Conservation (phyloP, 1,140 invertebrate species). For the Drosophila albomicans region DNA sequence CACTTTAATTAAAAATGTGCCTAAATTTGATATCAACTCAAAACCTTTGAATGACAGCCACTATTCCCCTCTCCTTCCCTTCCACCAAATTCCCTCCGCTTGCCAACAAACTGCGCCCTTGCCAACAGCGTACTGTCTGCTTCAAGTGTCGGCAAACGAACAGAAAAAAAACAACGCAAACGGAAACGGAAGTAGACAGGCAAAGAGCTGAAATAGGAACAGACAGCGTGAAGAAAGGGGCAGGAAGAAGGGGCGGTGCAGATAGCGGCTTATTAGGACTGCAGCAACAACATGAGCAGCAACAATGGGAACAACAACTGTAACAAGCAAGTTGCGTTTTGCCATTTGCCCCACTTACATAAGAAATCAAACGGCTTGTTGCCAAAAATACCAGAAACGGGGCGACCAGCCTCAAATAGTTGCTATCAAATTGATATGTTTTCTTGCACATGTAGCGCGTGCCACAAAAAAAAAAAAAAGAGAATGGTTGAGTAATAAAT, state of each 20-base stretch:
- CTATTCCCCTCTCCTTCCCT: not conserved
- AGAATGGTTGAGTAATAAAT: slow-evolving; percentile 59
- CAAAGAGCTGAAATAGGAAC: slow-evolving; percentile 34
- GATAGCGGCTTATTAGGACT: slow-evolving; percentile 55
- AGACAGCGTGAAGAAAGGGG: slow-evolving; percentile 2
- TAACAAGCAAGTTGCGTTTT: slow-evolving; percentile 39
- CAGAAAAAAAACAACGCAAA: slow-evolving; percentile 33
- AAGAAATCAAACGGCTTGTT: slow-evolving; percentile 60
- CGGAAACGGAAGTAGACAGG: slow-evolving; percentile 64
- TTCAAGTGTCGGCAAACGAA: slow-evolving; percentile 35
- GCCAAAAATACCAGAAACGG: slow-evolving; percentile 65
- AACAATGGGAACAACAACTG: slow-evolving; percentile 5
- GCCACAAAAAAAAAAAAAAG: slow-evolving; percentile 30
- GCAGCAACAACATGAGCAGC: slow-evolving; percentile 27
- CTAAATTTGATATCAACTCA: slow-evolving; percentile 44
- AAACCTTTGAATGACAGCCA: slow-evolving; percentile 65
- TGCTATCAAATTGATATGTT: slow-evolving; percentile 70
- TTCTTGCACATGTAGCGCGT: slow-evolving; percentile 55
- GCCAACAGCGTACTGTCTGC: slow-evolving; percentile 41
- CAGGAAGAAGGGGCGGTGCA: not conserved
- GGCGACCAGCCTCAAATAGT: slow-evolving; percentile 25
- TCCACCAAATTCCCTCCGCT: too few species aligned
- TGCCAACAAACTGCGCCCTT: slow-evolving; percentile 25
- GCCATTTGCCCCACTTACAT: slow-evolving; percentile 69
- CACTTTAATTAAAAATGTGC: slow-evolving; percentile 73